Percentiles rank a stretch among this genome's conserved stretches.
Conservation (phyloP, 92 coral and sea anemone species). For the Chrysogorgia sp. region DNA sequence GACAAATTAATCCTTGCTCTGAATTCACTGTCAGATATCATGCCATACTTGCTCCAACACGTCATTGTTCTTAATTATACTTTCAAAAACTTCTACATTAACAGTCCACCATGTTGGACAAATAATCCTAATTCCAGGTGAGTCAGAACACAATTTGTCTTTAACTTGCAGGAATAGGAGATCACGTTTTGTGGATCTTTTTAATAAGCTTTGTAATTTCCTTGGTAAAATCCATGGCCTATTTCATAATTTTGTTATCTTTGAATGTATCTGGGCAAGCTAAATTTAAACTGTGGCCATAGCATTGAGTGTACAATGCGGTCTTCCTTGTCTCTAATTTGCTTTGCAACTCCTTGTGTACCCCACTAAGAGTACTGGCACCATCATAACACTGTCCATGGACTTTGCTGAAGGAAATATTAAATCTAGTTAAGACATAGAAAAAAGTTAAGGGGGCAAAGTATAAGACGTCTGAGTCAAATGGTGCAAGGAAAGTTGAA, state of each 20-base stretch:
- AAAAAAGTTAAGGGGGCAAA: neutral
- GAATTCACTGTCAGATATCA: too few relatives aligned
- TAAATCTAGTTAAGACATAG: neutral
- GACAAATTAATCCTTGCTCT: too few relatives aligned
- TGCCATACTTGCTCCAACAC: too few relatives aligned
- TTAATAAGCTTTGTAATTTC: constrained; percentile 16
- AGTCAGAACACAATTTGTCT: too few relatives aligned
- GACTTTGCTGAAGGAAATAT: constrained; percentile 3
- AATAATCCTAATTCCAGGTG: too few relatives aligned
- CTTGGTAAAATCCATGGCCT: constrained; percentile 36
- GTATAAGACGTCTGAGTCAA: neutral
- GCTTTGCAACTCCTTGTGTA: constrained; percentile 27
- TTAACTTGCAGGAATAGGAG: too few relatives aligned
- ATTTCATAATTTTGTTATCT: constrained; percentile 9
- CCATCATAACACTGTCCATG: constrained; percentile 30
- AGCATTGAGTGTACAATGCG: constrained; percentile 28
- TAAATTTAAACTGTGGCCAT: constrained; percentile 32
- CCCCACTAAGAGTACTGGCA: constrained; percentile 41
- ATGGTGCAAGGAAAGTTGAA: neutral
- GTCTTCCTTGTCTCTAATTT: constrained; percentile 32
- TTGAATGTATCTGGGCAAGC: constrained; percentile 13
- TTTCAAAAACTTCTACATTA: too few relatives aligned
- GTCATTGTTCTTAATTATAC: too few relatives aligned
- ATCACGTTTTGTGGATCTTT: neutral
- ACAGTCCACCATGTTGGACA: too few relatives aligned